A percentile compares a stretch with the other conserved stretches of the same genome.
Evolutionary conservation across 2,888 invertebrate species (phyloP).

Genomic region (Epinotia nisella): DNA sequence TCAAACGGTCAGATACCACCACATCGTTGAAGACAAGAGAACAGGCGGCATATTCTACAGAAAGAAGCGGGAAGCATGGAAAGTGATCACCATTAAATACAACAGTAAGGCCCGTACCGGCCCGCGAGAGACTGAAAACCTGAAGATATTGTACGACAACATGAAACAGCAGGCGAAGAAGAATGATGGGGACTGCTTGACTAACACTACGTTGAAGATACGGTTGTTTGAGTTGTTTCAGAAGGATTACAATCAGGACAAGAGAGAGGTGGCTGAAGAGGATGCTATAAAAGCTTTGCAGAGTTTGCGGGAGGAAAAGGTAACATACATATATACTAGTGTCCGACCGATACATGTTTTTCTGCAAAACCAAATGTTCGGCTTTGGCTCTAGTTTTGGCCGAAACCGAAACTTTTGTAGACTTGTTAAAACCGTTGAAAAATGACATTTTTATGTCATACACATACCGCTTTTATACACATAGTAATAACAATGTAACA

Average conservation of each 20-base stretch:
- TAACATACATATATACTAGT: neutral
- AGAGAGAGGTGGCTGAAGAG: neutral
- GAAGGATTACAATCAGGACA: neutral
- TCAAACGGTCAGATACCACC: neutral
- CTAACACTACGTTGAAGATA: neutral
- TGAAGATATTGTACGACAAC: slow-evolving; percentile 8
- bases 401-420: no score
- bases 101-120: neutral
- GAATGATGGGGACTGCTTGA: slow-evolving; percentile 1
- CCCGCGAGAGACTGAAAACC: neutral
- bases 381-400: no score
- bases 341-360: no score
- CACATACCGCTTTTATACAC: no score
- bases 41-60: neutral
- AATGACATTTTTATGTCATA: no score
- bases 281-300: neutral
- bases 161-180: slow-evolving; percentile 12
- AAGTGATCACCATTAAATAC: neutral
- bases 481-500: no score
- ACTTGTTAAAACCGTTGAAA: no score
- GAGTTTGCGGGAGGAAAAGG: neutral
- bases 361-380: no score
- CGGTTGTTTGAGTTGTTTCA: neutral
- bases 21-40: slow-evolving; percentile 3
- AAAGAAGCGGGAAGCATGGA: slow-evolving; percentile 10